Conservation (phyloP, 2,797 vertebrate species). For the Podargus strigoides region DNA sequence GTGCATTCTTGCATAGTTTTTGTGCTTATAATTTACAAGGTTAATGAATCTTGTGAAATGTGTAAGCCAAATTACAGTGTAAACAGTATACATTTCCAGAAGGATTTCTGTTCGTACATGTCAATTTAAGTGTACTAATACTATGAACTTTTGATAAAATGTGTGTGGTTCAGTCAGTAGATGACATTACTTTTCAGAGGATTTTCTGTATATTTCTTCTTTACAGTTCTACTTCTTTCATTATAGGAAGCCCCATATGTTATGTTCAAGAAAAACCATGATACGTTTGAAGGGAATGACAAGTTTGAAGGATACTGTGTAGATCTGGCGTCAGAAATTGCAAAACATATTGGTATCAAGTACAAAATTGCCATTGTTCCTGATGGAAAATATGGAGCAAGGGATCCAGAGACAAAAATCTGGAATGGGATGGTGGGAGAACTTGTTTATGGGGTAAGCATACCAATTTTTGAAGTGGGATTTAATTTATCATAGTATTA, state of each 20-base stretch:
- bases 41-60: neutral
- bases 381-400: slow-evolving; percentile 97
- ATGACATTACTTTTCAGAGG: slow-evolving; percentile 34
- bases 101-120: slow-evolving; percentile 23
- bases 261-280: slow-evolving; percentile 99
- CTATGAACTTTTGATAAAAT: neutral
- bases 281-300: slow-evolving; percentile 96
- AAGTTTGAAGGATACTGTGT: slow-evolving; percentile 98
- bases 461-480: slow-evolving; percentile 64
- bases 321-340: slow-evolving; percentile 97
- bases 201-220: slow-evolving; percentile 65
- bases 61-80: neutral
- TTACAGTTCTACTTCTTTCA: slow-evolving; percentile 80
- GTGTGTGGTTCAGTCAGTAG: neutral
- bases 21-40: neutral
- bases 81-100: neutral
- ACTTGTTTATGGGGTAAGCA: slow-evolving; percentile 98
- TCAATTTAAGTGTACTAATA: neutral
- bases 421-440: slow-evolving; percentile 99
- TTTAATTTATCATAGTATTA: slow-evolving; percentile 36
- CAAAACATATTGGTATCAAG: slow-evolving; percentile 98
- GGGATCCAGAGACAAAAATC: slow-evolving; percentile 98
- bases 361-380: slow-evolving; percentile 99
- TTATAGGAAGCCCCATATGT: slow-evolving; percentile 98
- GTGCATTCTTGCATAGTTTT: neutral